phyloP scores from a whole-genome alignment of 2,113 vertebrate species.

The Synodontis membranacea region DNA sequence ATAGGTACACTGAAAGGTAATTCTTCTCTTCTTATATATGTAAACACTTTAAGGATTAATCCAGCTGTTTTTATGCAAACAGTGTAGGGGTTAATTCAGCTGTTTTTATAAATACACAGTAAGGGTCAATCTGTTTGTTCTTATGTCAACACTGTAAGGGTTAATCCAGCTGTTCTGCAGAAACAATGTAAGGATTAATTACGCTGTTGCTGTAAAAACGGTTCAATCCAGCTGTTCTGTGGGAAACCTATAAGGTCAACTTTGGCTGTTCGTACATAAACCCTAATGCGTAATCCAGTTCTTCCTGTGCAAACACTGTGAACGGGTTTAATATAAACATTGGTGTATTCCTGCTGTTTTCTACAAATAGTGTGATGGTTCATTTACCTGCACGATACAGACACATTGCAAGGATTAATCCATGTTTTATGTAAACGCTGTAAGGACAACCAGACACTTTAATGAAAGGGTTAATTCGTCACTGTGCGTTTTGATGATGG shows the following conservation, averaged over 20 bases:
- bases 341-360: background rate
- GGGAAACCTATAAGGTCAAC: background rate
- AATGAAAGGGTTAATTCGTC: background rate
- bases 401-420: background rate
- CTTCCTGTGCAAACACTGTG: background rate
- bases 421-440: background rate
- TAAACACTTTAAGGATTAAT: background rate
- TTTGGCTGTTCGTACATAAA: background rate
- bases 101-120: background rate
- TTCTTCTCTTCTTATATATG: too few relatives aligned
- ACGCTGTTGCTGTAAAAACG: too few relatives aligned
- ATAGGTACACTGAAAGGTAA: too few relatives aligned
- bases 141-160: background rate
- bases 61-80: background rate
- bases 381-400: background rate
- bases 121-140: background rate
- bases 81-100: background rate
- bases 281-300: background rate
- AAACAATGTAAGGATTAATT: background rate
- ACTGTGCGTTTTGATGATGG: too few relatives aligned
- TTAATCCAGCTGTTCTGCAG: background rate
- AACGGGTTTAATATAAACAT: background rate
- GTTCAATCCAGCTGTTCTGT: background rate
- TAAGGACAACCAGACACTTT: background rate
- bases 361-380: background rate